Conservation (phyloP, 2,888 invertebrate species). For the Andrena camellia region DNA sequence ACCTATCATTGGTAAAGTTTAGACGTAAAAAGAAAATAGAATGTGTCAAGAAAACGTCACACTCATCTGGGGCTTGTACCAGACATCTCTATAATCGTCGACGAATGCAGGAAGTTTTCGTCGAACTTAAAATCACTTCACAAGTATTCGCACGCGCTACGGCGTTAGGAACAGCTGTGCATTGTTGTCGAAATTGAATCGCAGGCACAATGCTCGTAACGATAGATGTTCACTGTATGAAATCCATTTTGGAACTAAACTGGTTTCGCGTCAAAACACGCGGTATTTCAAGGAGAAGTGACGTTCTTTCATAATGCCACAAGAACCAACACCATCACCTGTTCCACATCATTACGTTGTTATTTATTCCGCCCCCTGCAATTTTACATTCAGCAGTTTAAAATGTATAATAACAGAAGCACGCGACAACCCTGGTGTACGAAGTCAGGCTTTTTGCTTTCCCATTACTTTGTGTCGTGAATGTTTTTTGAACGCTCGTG, state of each 20-base stretch:
- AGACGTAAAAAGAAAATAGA: too few species aligned
- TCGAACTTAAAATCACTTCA: constrained; percentile 8
- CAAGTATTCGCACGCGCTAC: not conserved
- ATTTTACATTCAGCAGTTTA: constrained; percentile 28
- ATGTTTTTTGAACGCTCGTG: constrained; percentile 25
- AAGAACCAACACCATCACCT: too few species aligned
- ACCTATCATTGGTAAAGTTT: too few species aligned
- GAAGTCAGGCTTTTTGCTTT: constrained; percentile 8
- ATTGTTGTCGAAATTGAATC: constrained; percentile 6
- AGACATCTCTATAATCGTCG: too few species aligned
- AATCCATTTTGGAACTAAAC: constrained; percentile 7
- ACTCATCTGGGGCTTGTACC: too few species aligned
- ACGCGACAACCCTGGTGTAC: not conserved
- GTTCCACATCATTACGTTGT: too few species aligned
- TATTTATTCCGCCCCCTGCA: not conserved
- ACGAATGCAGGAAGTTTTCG: not conserved
- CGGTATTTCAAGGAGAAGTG: too few species aligned
- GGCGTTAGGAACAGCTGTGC: not conserved
- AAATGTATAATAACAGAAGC: constrained; percentile 5
- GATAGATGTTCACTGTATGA: not conserved
- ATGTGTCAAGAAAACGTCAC: too few species aligned
- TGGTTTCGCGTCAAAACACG: too few species aligned
- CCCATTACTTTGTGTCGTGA: constrained; percentile 23
- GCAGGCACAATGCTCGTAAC: constrained; percentile 4
- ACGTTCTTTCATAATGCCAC: too few species aligned